Evolutionary conservation across 2,888 invertebrate genomes (phyloP).

Genomic region (Acanthosoma haemorrhoidale): DNA sequence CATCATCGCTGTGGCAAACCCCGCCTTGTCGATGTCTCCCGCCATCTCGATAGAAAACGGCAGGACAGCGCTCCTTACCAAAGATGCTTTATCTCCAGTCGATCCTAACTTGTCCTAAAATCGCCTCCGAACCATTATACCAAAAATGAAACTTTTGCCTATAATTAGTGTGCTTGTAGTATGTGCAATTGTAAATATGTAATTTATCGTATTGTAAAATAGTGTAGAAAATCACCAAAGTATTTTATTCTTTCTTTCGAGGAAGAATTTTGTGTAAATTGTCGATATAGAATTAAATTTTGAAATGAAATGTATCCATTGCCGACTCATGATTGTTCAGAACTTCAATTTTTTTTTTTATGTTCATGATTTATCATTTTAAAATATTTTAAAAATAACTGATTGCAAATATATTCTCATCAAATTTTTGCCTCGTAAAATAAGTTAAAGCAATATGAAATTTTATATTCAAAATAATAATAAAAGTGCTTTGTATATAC

Average conservation of each 20-base stretch:
- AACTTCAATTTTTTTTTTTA: not conserved
- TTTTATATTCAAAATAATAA: not conserved
- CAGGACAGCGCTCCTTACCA: slow-evolving; percentile 21
- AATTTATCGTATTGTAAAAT: slow-evolving; percentile 15
- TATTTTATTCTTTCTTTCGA: not conserved
- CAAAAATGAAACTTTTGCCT: not conserved
- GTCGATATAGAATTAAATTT: not conserved
- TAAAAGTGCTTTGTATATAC: slow-evolving; percentile 4
- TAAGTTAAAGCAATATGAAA: not conserved
- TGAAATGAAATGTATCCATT: not conserved
- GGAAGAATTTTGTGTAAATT: not conserved
- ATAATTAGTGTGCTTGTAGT: not conserved
- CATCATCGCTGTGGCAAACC: slow-evolving; percentile 85
- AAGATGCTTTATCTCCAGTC: slow-evolving; percentile 29
- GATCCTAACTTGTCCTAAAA: slow-evolving; percentile 35
- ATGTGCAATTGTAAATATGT: slow-evolving; percentile 13
- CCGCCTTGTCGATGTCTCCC: slow-evolving; percentile 57
- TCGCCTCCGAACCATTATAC: not conserved
- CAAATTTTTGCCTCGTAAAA: not conserved
- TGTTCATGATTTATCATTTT: not conserved
- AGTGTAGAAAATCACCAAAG: slow-evolving; percentile 27
- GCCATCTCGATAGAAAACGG: slow-evolving; percentile 35
- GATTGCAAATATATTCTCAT: not conserved
- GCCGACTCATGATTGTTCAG: not conserved
- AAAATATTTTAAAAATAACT: no score